Evolutionary conservation across 2,888 invertebrate species (phyloP), one percentile per base, ranked within the genome.

Genomic region (Drosophila barbarae): DNA sequence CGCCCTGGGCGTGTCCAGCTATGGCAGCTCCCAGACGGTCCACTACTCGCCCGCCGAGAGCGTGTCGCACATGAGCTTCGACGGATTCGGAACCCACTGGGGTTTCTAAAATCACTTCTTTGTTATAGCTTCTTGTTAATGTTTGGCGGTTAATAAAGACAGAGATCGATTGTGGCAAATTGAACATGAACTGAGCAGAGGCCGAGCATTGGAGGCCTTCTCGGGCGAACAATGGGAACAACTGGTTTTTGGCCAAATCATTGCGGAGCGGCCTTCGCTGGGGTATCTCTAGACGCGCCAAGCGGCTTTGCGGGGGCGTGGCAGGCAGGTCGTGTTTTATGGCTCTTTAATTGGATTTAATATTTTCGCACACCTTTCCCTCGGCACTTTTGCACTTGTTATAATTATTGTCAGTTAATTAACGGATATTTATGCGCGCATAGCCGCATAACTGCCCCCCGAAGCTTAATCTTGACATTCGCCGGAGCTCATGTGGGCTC

Each of bases 41-140:
- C 79, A 88, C 85, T 79, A 91, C 87, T 72, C 90, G 41, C 92
- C 93, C 53, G 92, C 92, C 42, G 91, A 92, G 73, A 92, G 91
- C 66, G 93, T 93, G 46, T 92, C 93, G 53, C 93, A 93, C 88
- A 91, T 92, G 71, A 90, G 92, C 78, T 94, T 93, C 90, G 91
- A 90, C 76, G 93, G 93, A 72, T 90, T 92, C 61, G 92, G 92
- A 76, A 91, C 92, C 77, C 91, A 91, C 79, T 93, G 93, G 90
- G 92, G 91, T 78, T 93, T 92, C 92, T 93, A 92, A 92, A 92
- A 34, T 21, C 42, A 35, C 2, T 15, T 28, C 8, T 41, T 32
- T 39, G 41, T 42, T 38, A 69, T 66, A 66, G 60, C 58, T 66
- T 65, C 63, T 74, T 80, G 77, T 78, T 77, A 76, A 69, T 66